Percentiles rank a stretch among this genome's conserved stretches.
Evolutionary conservation across 2,797 vertebrate species (phyloP).

Genomic region (Bufotes viridis): DNA sequence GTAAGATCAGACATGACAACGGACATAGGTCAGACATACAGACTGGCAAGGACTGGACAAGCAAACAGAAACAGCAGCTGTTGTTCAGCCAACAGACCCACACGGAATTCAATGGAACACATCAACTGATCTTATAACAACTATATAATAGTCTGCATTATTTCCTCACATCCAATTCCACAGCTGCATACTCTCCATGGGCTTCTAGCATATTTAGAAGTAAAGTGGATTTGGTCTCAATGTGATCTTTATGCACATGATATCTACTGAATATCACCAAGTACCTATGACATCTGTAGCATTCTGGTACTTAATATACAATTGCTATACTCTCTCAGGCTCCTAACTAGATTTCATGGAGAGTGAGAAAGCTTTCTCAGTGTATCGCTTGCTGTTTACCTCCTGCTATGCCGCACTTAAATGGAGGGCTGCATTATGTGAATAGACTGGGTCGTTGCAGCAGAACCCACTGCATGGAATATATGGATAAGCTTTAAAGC

Average conservation of each 20-base stretch:
- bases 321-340: too few species aligned
- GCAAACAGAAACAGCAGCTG: too few species aligned
- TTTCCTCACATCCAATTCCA: not conserved
- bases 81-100: too few species aligned
- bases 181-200: not conserved
- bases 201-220: not conserved
- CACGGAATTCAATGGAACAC: too few species aligned
- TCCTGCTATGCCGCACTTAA: not conserved
- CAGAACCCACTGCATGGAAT: not conserved
- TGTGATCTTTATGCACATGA: not conserved
- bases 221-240: not conserved
- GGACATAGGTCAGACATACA: too few species aligned
- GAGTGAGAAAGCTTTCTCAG: not conserved
- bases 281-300: not conserved
- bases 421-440: not conserved
- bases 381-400: not conserved
- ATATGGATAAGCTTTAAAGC: not conserved
- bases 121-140: too few species aligned
- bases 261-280: not conserved
- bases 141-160: not conserved
- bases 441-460: not conserved
- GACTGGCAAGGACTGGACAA: too few species aligned
- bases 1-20: too few species aligned
- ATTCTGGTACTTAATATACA: not conserved
- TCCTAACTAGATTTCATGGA: not conserved